phyloP scores from a whole-genome alignment of 37 sponge, comb jelly and placozoan species.

The Crambe crambe region DNA sequence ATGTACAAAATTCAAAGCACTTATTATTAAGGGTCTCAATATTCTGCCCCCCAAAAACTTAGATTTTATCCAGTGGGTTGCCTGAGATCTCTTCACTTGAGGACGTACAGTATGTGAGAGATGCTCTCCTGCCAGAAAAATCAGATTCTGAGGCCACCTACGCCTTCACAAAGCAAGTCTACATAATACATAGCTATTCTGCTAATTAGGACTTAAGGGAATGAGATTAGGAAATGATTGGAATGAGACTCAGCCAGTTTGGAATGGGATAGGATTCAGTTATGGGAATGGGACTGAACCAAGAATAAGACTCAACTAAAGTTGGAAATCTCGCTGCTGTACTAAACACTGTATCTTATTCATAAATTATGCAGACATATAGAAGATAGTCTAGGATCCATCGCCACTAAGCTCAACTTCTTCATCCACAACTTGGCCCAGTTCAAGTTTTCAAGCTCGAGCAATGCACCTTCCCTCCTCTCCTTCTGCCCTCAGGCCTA shows the following conservation, averaged over 20 bases:
- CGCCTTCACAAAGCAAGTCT: conserved; percentile 67
- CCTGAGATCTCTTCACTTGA: conserved; percentile 68
- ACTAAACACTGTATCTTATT: too few species aligned
- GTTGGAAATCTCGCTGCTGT: too few species aligned
- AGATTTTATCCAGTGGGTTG: conserved; percentile 79
- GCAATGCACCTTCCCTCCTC: conserved; percentile 28
- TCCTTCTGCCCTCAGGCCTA: conserved; percentile 44
- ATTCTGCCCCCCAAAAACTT: too few species aligned
- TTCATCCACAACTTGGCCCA: conserved; percentile 94
- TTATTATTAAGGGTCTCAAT: too few species aligned
- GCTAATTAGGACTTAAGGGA: too few species aligned
- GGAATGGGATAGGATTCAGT: too few species aligned
- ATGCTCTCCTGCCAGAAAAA: conserved; percentile 67
- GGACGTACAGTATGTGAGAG: conserved; percentile 79
- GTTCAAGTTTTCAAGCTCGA: conserved; percentile 48
- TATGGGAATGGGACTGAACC: too few species aligned
- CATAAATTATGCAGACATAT: conserved; percentile 53
- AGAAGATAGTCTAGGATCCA: conserved; percentile 75
- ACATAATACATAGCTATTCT: not conserved
- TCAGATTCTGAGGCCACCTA: conserved; percentile 67
- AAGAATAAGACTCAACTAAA: too few species aligned
- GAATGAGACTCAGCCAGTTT: too few species aligned
- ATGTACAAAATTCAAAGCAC: too few species aligned
- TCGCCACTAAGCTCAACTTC: conserved; percentile 85
- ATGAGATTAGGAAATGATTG: too few species aligned